Conservation (phyloP, 2,113 vertebrate species). For the Megaceryle maxima region DNA sequence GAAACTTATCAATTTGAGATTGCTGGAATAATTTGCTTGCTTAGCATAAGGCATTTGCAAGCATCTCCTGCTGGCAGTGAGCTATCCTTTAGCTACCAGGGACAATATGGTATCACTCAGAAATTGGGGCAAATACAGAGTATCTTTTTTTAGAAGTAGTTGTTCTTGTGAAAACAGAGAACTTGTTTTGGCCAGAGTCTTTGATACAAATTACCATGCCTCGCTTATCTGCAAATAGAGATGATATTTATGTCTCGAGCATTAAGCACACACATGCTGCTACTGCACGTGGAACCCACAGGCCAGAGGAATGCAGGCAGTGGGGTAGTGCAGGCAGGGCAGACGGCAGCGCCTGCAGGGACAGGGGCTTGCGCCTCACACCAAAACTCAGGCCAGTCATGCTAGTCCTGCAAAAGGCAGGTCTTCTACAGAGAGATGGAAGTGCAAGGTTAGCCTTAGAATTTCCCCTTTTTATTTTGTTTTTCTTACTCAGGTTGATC, state of each 20-base stretch:
- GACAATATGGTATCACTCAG: not conserved
- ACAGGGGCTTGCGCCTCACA: not conserved
- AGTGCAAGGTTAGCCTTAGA: not conserved
- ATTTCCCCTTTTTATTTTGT: not conserved
- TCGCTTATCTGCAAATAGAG: not conserved
- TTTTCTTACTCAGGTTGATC: not conserved
- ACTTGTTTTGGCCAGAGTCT: not conserved
- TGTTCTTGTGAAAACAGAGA: not conserved
- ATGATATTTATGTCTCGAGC: not conserved
- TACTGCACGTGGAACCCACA: not conserved
- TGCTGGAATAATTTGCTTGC: not conserved
- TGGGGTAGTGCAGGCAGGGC: not conserved
- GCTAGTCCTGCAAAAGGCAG: not conserved
- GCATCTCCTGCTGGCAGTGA: not conserved
- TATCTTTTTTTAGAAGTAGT: not conserved
- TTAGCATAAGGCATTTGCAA: not conserved
- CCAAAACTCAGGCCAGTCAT: not conserved
- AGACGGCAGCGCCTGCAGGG: slow-evolving; percentile 26
- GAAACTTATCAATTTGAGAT: not conserved
- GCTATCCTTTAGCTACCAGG: not conserved
- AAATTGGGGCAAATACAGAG: not conserved
- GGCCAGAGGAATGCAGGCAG: not conserved
- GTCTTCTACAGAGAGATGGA: not conserved
- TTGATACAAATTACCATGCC: not conserved
- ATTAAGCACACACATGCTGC: not conserved